These are phyloP conservation scores for Pelodiscus sinensis DNA, from an alignment of 2,113 vertebrate genomes.

Conservation along the genomic window DNA sequence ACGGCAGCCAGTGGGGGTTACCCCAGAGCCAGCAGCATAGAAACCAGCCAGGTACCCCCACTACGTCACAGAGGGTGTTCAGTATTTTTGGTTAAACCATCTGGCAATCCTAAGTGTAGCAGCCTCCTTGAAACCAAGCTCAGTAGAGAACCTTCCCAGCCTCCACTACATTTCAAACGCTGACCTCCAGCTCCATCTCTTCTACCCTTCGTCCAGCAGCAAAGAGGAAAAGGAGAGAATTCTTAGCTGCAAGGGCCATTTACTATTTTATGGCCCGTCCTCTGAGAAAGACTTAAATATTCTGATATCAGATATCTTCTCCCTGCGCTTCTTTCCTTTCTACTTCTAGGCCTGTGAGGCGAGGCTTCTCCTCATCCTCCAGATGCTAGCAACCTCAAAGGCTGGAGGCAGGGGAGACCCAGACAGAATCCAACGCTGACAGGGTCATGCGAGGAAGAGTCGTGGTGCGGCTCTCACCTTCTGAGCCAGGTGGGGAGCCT, in stretches of 20 bases:
- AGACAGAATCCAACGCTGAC: neutral
- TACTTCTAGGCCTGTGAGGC: neutral
- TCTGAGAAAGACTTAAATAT: neutral
- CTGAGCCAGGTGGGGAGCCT: too few relatives aligned
- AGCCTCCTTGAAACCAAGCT: neutral
- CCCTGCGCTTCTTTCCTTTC: neutral
- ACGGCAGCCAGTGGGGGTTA: too few relatives aligned
- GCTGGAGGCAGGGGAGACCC: neutral
- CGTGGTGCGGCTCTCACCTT: neutral
- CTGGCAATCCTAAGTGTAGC: too few relatives aligned
- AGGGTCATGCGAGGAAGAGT: neutral
- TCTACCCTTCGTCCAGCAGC: neutral
- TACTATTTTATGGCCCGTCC: neutral
- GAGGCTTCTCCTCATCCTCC: neutral
- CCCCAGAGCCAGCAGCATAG: too few relatives aligned
- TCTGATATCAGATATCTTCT: neutral
- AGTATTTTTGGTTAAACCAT: too few relatives aligned
- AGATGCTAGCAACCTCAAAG: neutral
- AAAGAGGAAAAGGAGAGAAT: neutral
- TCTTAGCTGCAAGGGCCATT: rapidly evolving
- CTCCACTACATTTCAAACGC: neutral
- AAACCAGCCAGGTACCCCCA: too few relatives aligned
- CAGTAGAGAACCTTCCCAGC: neutral
- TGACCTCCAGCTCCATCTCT: rapidly evolving
- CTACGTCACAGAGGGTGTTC: too few relatives aligned